A percentile compares a stretch with the other conserved stretches of the same genome.
phyloP scores from a whole-genome alignment of 1,140 invertebrate genomes.

The Pogonomyrmex californicus region DNA sequence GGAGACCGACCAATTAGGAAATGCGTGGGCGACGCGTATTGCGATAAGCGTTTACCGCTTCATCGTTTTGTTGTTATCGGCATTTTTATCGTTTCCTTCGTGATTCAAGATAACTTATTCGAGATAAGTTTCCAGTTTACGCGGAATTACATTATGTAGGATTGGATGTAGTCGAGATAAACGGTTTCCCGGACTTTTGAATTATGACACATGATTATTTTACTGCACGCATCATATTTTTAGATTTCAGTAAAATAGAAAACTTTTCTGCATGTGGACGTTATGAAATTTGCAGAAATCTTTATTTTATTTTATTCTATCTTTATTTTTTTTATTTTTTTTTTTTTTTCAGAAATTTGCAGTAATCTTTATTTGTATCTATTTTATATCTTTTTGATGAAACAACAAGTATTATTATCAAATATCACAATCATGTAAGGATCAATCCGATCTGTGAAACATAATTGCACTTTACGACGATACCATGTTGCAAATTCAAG shows the following conservation, averaged over 20 bases:
- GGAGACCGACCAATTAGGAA: constrained; percentile 27
- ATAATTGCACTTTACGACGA: constrained; percentile 30
- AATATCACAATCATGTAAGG: constrained; percentile 5
- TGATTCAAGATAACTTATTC: constrained; percentile 10
- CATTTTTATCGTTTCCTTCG: background rate
- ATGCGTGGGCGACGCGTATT: constrained; percentile 62
- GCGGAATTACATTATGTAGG: background rate
- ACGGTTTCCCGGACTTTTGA: background rate
- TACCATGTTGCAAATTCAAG: background rate
- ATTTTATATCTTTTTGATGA: constrained; percentile 20
- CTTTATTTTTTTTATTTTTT: background rate
- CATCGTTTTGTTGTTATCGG: constrained; percentile 8
- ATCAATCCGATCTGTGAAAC: background rate
- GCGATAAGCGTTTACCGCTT: constrained; percentile 1
- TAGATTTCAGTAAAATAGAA: background rate
- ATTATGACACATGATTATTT: background rate
- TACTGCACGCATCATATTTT: background rate
- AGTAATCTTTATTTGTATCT: background rate
- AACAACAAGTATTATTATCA: constrained; percentile 29
- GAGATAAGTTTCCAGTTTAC: background rate
- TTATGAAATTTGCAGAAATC: background rate
- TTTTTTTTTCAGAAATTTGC: background rate
- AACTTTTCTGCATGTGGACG: background rate
- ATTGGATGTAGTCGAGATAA: background rate
- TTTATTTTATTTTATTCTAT: constrained; percentile 15